phyloP scores from a whole-genome alignment of 2,888 invertebrate genomes.

The Agonopterix arenella region DNA sequence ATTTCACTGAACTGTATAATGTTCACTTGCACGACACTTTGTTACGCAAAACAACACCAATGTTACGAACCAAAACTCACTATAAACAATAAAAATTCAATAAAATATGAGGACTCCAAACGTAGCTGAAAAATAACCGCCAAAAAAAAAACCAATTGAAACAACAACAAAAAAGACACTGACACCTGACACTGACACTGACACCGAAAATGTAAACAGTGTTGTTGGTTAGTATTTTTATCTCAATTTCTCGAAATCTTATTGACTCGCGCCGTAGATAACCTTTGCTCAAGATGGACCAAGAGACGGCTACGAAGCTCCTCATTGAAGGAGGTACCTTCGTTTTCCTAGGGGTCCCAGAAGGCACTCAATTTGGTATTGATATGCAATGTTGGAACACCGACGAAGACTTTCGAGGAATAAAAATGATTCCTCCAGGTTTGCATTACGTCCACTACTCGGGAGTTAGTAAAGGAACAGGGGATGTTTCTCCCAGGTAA shows the following conservation, averaged over 20 bases:
- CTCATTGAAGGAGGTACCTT: slow-evolving; percentile 89
- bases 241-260: slow-evolving; percentile 19
- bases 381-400: slow-evolving; percentile 90
- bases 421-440: slow-evolving; percentile 99
- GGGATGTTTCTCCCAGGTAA: slow-evolving; percentile 82
- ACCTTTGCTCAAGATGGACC: slow-evolving; percentile 78
- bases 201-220: slow-evolving; percentile 34
- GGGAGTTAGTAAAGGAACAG: slow-evolving; percentile 77
- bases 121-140: too few relatives aligned
- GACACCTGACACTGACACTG: too few relatives aligned
- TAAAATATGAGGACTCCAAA: too few relatives aligned
- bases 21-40: too few relatives aligned
- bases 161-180: too few relatives aligned
- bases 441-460: slow-evolving; percentile 95
- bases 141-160: too few relatives aligned
- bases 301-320: slow-evolving; percentile 84
- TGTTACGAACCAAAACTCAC: too few relatives aligned
- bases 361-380: slow-evolving; percentile 97
- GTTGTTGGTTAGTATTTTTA: slow-evolving; percentile 29
- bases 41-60: too few relatives aligned
- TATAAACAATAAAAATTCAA: too few relatives aligned
- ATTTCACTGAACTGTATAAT: too few relatives aligned
- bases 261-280: slow-evolving; percentile 20
- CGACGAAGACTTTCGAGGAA: slow-evolving; percentile 93
- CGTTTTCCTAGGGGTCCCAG: slow-evolving; percentile 90